Evolutionary conservation across 2,113 vertebrate species (phyloP).

Genomic region (Formicarius rufipectus): DNA sequence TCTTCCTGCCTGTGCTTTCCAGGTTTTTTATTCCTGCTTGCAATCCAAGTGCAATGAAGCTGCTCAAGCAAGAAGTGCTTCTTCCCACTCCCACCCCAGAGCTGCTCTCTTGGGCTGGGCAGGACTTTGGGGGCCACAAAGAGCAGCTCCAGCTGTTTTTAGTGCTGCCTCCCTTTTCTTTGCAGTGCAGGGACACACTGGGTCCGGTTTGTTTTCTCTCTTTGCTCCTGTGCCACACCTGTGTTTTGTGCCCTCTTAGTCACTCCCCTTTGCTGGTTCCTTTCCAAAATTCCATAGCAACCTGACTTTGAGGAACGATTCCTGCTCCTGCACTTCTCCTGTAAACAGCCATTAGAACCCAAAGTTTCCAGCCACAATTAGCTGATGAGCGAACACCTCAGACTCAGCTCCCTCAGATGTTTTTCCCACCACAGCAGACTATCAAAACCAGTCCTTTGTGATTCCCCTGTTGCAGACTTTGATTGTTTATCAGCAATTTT

Average conservation of each 20-base stretch:
- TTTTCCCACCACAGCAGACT: background rate
- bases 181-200: background rate
- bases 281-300: background rate
- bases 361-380: background rate
- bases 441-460: background rate
- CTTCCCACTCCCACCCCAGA: too few species aligned
- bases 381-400: background rate
- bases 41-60: background rate
- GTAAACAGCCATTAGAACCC: background rate
- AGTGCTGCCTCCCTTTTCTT: background rate
- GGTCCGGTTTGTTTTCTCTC: background rate
- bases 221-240: background rate
- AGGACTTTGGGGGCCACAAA: background rate
- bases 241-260: background rate
- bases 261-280: background rate
- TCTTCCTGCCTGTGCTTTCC: rapidly evolving
- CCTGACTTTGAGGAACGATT: background rate
- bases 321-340: background rate
- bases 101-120: too few species aligned
- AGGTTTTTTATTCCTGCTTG: background rate
- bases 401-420: background rate
- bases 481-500: background rate
- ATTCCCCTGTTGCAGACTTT: background rate
- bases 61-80: background rate
- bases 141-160: background rate